Percentiles rank a stretch among this genome's conserved stretches.
phyloP scores from a whole-genome alignment of 1,140 invertebrate species.

The Chlorops oryzae region DNA sequence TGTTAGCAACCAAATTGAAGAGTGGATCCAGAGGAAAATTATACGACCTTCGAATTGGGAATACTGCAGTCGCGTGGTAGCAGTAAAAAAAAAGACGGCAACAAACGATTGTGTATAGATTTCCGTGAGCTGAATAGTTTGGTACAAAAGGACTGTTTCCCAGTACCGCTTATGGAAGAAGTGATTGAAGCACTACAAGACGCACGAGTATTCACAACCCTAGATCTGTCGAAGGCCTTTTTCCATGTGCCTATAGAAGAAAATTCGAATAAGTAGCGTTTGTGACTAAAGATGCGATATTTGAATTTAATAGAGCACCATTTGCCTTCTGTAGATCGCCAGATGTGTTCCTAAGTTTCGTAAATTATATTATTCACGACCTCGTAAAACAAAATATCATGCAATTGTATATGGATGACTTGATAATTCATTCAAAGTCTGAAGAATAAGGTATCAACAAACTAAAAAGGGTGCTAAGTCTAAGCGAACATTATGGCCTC shows the following conservation, averaged over 20 bases:
- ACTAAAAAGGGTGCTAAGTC: slow-evolving; percentile 8
- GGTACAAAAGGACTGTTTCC: slow-evolving; percentile 13
- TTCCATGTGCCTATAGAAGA: slow-evolving; percentile 8
- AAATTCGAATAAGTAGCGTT: slow-evolving; percentile 8
- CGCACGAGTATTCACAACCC: slow-evolving; percentile 17
- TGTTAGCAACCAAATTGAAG: slow-evolving; percentile 21
- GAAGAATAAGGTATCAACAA: slow-evolving; percentile 8
- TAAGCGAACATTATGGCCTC: slow-evolving; percentile 7
- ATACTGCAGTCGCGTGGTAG: slow-evolving; percentile 14
- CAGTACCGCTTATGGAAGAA: slow-evolving; percentile 23
- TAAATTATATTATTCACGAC: slow-evolving; percentile 11
- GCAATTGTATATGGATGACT: slow-evolving; percentile 19
- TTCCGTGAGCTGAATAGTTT: slow-evolving; percentile 9
- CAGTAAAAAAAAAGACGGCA: slow-evolving; percentile 14
- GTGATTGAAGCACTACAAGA: slow-evolving; percentile 15
- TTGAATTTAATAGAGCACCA: slow-evolving; percentile 3
- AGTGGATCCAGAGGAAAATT: slow-evolving; percentile 26
- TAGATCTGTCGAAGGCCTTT: slow-evolving; percentile 15
- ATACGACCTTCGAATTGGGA: slow-evolving; percentile 22
- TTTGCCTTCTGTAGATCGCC: slow-evolving; percentile 20
- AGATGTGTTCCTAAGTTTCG: slow-evolving; percentile 20
- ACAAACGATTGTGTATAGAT: slow-evolving; percentile 12
- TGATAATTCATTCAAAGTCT: slow-evolving; percentile 12
- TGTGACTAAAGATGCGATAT: slow-evolving; percentile 9
- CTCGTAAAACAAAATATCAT: slow-evolving; percentile 9